Percentiles rank a stretch among this genome's conserved stretches.
Conservation (phyloP, 2,113 vertebrate species). For the Falcunculus frontatus region DNA sequence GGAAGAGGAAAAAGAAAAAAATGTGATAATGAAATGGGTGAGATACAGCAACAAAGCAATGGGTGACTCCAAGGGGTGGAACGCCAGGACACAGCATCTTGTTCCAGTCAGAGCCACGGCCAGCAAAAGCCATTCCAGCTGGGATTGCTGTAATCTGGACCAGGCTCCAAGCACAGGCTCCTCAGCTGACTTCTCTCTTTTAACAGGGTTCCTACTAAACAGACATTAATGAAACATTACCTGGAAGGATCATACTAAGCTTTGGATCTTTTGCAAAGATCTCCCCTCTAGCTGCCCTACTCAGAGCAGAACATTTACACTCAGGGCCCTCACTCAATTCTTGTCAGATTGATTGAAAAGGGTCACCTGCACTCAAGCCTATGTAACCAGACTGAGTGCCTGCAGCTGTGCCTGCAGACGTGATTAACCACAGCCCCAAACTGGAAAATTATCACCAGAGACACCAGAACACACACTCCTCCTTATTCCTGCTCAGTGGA, state of each 20-base stretch:
- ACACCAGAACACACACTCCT: background rate
- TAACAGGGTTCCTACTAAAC: background rate
- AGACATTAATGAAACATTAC: background rate
- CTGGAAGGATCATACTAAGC: background rate
- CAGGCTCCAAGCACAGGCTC: background rate
- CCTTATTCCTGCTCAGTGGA: background rate
- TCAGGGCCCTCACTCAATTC: background rate
- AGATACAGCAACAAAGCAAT: conserved; percentile 75
- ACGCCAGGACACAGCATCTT: background rate
- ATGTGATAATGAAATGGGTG: conserved; percentile 80
- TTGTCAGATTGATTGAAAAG: background rate
- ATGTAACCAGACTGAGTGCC: background rate
- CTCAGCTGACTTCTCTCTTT: background rate
- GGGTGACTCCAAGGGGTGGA: conserved; percentile 56
- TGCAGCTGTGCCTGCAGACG: background rate
- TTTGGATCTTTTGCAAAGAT: background rate
- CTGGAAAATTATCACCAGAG: background rate
- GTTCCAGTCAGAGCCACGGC: conserved; percentile 46
- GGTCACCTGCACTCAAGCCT: background rate
- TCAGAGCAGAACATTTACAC: background rate
- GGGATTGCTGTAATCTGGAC: background rate
- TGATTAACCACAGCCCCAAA: background rate
- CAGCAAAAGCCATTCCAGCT: conserved; percentile 41
- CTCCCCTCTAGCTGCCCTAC: background rate
- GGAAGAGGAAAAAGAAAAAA: conserved; percentile 79